phyloP scores from a whole-genome alignment of 2,113 vertebrate species.

The Hippocampus barbouri region DNA sequence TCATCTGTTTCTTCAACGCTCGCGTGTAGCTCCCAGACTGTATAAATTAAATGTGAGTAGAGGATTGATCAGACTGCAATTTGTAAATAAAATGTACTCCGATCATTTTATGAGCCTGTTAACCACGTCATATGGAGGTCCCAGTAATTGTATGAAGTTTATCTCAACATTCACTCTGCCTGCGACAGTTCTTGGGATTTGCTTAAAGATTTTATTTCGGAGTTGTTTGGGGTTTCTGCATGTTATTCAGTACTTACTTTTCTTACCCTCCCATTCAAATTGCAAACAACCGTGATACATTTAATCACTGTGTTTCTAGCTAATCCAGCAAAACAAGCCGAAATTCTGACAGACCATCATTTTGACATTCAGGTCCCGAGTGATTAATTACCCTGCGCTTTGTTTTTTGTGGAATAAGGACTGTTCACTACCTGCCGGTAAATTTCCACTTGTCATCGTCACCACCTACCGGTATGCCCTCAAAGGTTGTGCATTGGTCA shows the following conservation, averaged over 20 bases:
- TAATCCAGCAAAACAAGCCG: slow-evolving; percentile 31
- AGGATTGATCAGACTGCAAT: neutral
- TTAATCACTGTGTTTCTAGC: slow-evolving; percentile 20
- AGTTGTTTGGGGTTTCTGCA: neutral
- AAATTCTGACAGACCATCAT: slow-evolving; percentile 18
- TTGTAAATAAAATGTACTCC: slow-evolving; percentile 1
- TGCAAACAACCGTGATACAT: slow-evolving; percentile 20
- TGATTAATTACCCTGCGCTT: slow-evolving; percentile 40
- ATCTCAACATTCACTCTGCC: slow-evolving; percentile 14
- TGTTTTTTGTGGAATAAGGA: slow-evolving; percentile 27
- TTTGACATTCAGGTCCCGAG: slow-evolving; percentile 22
- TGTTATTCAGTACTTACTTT: neutral
- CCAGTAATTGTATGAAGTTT: slow-evolving; percentile 13
- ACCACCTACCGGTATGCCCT: too few relatives aligned
- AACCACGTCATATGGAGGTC: slow-evolving; percentile 7
- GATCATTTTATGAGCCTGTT: slow-evolving; percentile 19
- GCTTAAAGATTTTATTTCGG: neutral
- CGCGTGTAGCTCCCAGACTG: neutral
- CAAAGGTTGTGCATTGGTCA: too few relatives aligned
- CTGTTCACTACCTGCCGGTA: neutral
- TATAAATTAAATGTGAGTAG: neutral
- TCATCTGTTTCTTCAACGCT: neutral
- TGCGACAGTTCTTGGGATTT: neutral
- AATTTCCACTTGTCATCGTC: too few relatives aligned
- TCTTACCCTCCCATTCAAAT: slow-evolving; percentile 11